Evolutionary conservation across 2,888 invertebrate species (phyloP), one percentile per base, ranked within the genome.

Genomic region (Rotaria magnacalcarata): DNA sequence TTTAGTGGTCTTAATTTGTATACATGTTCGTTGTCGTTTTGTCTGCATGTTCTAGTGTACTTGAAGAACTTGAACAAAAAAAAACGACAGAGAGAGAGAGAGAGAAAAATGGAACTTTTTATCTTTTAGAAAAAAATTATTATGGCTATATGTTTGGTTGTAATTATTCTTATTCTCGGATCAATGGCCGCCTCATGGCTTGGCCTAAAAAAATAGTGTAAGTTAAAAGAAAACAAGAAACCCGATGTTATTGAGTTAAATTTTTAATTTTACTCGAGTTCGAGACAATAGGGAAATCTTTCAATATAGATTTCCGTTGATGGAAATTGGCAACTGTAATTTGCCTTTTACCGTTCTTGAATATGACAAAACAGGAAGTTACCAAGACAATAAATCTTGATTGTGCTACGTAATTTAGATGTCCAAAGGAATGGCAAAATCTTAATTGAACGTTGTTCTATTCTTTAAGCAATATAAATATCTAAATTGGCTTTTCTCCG

Each of bases 81-180:
- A 34, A 2, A 34, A 34, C 34, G 34, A 34, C 34, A 34, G 34
- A 34, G 34, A 34, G 34, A 34, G 34, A 34, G 21, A 54, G 21
- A 27, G 5, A 27, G 14, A 27, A 5, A 67, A 4, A 34, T 67
- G 67, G 21, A n/a, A 67, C 19, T 2, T 10, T 85, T 52, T 85
- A 19, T 5, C 16, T 41, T 52, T 74, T 50, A 86, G 86, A 86
- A 86, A 86, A 86, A 86, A 85, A 86, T 86, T 56, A 86, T 86
- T 85, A 86, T 86, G 56, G 27, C 85, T 24, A 85, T 86, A 41
- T 86, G 86, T 75, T 85, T 85, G 80, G 74, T 47, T 75, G 43
- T 86, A 43, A 85, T 85, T 74, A 85, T 86, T 60, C 19, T 86
- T 34, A 86, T 86, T 75, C 43, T 86, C 50, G 86, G 75, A 50